These are phyloP conservation scores for Mechanitis mazaeus DNA, from an alignment of 2,888 invertebrate species.

Conservation along the genomic window DNA sequence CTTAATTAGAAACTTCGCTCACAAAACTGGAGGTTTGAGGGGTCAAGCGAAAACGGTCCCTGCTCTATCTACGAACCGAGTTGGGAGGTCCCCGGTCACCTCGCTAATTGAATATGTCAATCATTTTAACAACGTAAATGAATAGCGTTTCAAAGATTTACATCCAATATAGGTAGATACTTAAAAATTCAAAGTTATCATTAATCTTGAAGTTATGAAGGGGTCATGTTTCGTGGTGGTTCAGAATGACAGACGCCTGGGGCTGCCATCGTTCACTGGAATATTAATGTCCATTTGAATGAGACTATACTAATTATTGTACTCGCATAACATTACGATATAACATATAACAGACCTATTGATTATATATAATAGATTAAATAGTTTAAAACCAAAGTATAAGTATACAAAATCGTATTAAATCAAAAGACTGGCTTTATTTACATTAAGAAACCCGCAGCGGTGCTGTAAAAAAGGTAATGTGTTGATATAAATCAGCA, in stretches of 20 bases:
- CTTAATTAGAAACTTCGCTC: background rate
- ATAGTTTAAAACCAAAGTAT: background rate
- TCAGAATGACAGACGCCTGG: constrained; percentile 50
- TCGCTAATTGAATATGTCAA: constrained; percentile 88
- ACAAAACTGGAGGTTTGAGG: constrained; percentile 14
- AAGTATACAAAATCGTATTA: constrained; percentile 42
- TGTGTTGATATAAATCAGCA: constrained; percentile 66
- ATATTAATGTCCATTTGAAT: constrained; percentile 58
- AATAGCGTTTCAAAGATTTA: constrained; percentile 63
- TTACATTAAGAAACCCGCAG: constrained; percentile 61
- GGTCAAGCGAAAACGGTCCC: constrained; percentile 43
- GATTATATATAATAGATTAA: constrained; percentile 31
- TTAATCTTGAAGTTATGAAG: constrained; percentile 28
- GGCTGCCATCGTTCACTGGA: constrained; percentile 59
- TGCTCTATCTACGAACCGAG: constrained; percentile 61
- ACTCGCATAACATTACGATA: constrained; percentile 55
- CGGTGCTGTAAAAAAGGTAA: constrained; percentile 51
- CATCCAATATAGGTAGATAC: constrained; percentile 49
- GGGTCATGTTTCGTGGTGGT: constrained; percentile 39
- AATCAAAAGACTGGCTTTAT: constrained; percentile 63
- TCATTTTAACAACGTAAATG: constrained; percentile 84
- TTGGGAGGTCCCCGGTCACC: constrained; percentile 79
- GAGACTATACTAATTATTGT: constrained; percentile 62
- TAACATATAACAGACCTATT: constrained; percentile 35
- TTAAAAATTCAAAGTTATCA: constrained; percentile 30